Conservation (phyloP, 2,113 vertebrate genomes). For the Mystacornis crossleyi region DNA sequence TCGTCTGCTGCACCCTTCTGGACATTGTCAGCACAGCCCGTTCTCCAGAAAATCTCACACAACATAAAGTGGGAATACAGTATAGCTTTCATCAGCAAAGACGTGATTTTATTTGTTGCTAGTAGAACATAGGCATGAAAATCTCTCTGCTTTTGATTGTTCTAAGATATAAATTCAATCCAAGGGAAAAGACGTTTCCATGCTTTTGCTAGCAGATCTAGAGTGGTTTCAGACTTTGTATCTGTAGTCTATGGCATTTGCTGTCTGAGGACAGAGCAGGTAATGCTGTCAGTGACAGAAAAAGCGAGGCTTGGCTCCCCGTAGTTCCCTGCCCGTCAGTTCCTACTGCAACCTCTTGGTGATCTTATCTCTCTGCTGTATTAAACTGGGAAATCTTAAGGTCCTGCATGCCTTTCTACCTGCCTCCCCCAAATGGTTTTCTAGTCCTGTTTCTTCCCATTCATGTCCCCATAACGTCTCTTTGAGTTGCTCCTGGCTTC, state of each 20-base stretch:
- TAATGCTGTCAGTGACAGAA: background rate
- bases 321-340: background rate
- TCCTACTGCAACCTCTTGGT: background rate
- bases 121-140: background rate
- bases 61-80: background rate
- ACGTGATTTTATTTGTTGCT: background rate
- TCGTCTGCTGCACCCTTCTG: constrained; percentile 34
- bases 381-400: background rate
- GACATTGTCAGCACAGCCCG: background rate
- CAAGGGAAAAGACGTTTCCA: background rate
- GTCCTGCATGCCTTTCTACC: background rate
- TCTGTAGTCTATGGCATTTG: background rate
- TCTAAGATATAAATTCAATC: background rate
- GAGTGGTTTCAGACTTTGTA: background rate
- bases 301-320: accelerated
- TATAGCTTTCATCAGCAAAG: background rate
- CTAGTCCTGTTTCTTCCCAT: background rate
- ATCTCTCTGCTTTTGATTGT: background rate
- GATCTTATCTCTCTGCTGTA: background rate
- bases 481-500: background rate
- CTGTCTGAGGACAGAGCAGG: background rate
- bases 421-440: background rate
- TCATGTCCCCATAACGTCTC: background rate
- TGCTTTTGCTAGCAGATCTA: background rate
- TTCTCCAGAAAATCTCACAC: background rate